Evolutionary conservation across 2,888 invertebrate genomes (phyloP).

Genomic region (Noctua fimbriata): DNA sequence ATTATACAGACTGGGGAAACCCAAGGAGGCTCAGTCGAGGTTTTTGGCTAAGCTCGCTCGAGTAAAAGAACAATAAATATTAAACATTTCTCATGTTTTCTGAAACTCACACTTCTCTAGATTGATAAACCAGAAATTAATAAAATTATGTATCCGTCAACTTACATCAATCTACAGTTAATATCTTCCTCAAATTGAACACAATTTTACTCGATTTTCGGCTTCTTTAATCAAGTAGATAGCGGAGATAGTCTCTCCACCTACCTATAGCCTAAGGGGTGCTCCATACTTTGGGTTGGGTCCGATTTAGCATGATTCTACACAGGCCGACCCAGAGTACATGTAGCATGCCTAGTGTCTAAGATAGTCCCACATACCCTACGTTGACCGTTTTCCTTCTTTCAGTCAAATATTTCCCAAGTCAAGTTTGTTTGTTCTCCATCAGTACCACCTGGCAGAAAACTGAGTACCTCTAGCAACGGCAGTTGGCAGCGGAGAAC

Average conservation of each 20-base stretch:
- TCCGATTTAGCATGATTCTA: background rate
- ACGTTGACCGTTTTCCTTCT: background rate
- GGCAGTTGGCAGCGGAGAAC: conserved; percentile 91
- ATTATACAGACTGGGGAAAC: background rate
- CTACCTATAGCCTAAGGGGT: background rate
- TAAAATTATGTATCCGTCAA: background rate
- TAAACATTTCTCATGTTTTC: conserved; percentile 13
- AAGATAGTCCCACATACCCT: background rate
- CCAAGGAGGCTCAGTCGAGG: background rate
- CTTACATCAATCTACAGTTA: background rate
- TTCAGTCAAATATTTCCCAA: conserved; percentile 11
- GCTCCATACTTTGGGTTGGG: background rate
- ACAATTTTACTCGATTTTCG: background rate
- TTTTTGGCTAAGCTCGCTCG: background rate
- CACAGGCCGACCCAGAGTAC: background rate
- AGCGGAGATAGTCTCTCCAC: background rate
- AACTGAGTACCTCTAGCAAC: conserved; percentile 87
- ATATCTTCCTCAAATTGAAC: background rate
- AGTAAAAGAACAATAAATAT: background rate
- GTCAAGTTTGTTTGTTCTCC: conserved; percentile 66
- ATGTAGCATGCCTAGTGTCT: background rate
- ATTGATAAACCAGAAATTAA: conserved; percentile 1
- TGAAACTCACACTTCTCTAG: background rate
- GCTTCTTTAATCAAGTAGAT: background rate
- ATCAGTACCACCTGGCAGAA: conserved; percentile 85